Base-by-base conservation (phyloP, 2,113 vertebrate genomes). In the Xerus inauris region DNA sequence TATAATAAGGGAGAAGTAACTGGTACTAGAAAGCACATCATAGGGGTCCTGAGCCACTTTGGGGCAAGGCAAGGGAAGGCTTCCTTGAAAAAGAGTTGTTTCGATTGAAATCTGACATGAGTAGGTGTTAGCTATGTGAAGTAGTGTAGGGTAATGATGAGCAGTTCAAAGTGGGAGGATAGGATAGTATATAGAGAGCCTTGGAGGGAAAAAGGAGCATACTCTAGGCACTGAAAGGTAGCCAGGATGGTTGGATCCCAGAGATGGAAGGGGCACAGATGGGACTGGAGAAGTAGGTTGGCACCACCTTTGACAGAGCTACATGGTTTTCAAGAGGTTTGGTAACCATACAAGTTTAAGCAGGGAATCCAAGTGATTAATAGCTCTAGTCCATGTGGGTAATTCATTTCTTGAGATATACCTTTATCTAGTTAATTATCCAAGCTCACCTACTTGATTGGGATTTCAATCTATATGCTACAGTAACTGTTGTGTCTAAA, bases 91-190 rank as follows among this genome's bases (percentile, higher is more conserved):
- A 90, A 49, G 42, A 80, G 26, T 65, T 81, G 35, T 81, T 87
- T 83, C 16, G n/a, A 83, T 92, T 95, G 38, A 93, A 96, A 89
- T 85, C 40, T 92, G 71, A 77, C 30, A 47, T 82, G 40, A 96
- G 32, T 32, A 79, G 45, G 71, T 49, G 24, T 92, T 75, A 89
- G 9, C 65, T 76, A 3, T 72, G 47, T 92, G 75, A 94, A 67
- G 24, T 82, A 71, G 49, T 57, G 30, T 88, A 82, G 45, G 71
- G 30, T 71, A 5, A 95, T 91, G 64, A 84, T n/a, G 35, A 75
- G 35, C 38, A 40, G 32, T 90, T 32, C 19, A 20, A 32, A 72
- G 11, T 91, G 57, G n/a, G 47, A 65, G 12, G 30, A 13, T 94
- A 22, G 57, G 73, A 57, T 73, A 67, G 5, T 88, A 51, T 24